Evolutionary conservation across 1,140 invertebrate species (phyloP), one percentile per base, ranked within the genome.

Genomic region (Bombus fervidus): DNA sequence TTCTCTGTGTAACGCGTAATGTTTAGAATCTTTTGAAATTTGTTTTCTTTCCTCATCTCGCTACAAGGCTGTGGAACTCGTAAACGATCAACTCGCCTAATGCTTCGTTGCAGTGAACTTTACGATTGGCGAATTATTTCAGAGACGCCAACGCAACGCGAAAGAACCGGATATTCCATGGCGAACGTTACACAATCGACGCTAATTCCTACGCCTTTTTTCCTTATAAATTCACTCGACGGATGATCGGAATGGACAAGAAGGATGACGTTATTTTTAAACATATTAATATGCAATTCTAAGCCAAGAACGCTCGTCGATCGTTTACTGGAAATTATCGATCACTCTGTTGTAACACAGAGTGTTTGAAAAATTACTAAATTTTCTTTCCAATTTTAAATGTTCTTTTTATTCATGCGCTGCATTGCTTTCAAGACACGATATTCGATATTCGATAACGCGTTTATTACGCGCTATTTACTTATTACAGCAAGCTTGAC

Each of bases 151-250:
- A 57, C 73, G 25, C 53, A 37, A 39, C 15, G 25, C 22, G 25
- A 13, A 43, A 79, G 6, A 76, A n/a, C 62, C 18, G 41, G 39
- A 68, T 31, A 68, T 62, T 59, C 25, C 10, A 76, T 39, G 74
- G n/a, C 34, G 3, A 76, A 59, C 2, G 25, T 62, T 62, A n/a
- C 37, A 39, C 53, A 62, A 76, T 62, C 53, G 74, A 76, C 31
- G 53, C 37, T 10, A 64, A 77, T 77, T 77, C 59, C 57, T 41
- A 64, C 57, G 57, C 25, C 25, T 77, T 77, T 47, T 37, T 76
- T 62, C 62, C 57, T 73, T 12, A 39, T 73, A 73, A 73, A 73
- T 74, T 74, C 9, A 12, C 4, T 41, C n/a, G 18, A 28, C 28
- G 62, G 37, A 62, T 39, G 37, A 53, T n/a, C 5, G 6, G 3